Percentiles rank a stretch among this genome's conserved stretches.
These are phyloP conservation scores for Zingel zingel DNA, from an alignment of 2,113 vertebrate species.

Conservation along the genomic window DNA sequence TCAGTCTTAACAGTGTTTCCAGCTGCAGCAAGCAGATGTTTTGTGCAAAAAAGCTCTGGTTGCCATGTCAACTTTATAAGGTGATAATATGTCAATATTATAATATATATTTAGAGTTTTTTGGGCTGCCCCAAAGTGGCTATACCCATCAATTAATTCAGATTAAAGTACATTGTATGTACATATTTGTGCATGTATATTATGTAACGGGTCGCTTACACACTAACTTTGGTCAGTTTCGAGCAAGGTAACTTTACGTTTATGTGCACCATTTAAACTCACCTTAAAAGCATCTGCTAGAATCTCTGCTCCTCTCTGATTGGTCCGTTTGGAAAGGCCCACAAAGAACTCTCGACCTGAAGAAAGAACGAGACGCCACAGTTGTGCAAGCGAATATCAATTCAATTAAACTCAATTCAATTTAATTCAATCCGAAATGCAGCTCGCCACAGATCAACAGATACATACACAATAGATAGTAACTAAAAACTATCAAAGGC, in stretches of 20 bases:
- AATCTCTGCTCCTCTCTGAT: slow-evolving; percentile 98
- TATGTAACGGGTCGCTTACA: not conserved
- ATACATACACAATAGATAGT: not conserved
- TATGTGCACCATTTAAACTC: slow-evolving; percentile 42
- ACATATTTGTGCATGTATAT: not conserved
- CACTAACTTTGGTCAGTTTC: not conserved
- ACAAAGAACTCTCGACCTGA: slow-evolving; percentile 97
- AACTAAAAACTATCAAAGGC: not conserved
- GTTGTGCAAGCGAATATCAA: not conserved
- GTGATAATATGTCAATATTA: too few species aligned
- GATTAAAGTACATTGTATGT: not conserved
- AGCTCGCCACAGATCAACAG: not conserved
- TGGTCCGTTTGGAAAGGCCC: slow-evolving; percentile 96
- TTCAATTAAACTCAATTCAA: not conserved
- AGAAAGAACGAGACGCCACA: slow-evolving; percentile 44
- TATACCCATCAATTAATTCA: too few species aligned
- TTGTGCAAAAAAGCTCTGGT: not conserved
- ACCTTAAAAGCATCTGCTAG: slow-evolving; percentile 98
- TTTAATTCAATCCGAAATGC: too few species aligned
- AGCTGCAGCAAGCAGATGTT: not conserved
- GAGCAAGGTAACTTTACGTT: not conserved
- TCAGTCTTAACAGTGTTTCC: not conserved
- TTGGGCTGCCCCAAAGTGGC: too few species aligned
- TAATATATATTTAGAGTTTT: too few species aligned
- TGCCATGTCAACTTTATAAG: too few species aligned